A percentile compares a stretch with the other conserved stretches of the same genome.
phyloP scores from a whole-genome alignment of 1,140 invertebrate species.

The Hycleus cichorii region DNA sequence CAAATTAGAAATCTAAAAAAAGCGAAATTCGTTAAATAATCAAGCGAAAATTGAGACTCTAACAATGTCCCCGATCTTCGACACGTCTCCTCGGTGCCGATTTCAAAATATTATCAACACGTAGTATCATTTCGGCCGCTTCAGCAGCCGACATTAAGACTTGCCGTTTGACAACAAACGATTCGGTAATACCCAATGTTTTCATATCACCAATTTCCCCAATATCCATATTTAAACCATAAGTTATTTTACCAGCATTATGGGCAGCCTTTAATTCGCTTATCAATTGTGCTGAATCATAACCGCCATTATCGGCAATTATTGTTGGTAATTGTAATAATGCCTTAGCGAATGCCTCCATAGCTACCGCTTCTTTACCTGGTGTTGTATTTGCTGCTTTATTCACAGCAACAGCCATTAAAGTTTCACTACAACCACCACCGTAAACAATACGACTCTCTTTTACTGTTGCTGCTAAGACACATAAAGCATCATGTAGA shows the following conservation, averaged over 20 bases:
- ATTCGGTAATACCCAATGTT: slow-evolving; percentile 89
- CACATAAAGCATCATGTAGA: slow-evolving; percentile 96
- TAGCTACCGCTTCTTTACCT: slow-evolving; percentile 95
- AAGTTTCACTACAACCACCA: slow-evolving; percentile 87
- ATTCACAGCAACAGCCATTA: slow-evolving; percentile 91
- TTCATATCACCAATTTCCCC: slow-evolving; percentile 83
- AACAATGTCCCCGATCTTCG: slow-evolving; percentile 81
- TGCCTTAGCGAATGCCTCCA: slow-evolving; percentile 91
- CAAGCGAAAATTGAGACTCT: slow-evolving; percentile 27
- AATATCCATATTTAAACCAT: slow-evolving; percentile 89
- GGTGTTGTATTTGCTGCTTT: slow-evolving; percentile 79
- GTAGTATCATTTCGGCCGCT: slow-evolving; percentile 97
- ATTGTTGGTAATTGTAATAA: slow-evolving; percentile 83
- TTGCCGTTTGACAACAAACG: slow-evolving; percentile 93
- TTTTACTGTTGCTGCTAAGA: slow-evolving; percentile 90
- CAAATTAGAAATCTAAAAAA: no score
- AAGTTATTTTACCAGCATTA: slow-evolving; percentile 59
- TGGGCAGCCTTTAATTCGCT: slow-evolving; percentile 86
- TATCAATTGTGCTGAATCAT: slow-evolving; percentile 92
- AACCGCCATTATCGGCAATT: slow-evolving; percentile 98
- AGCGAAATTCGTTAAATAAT: no score
- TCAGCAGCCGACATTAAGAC: slow-evolving; percentile 91
- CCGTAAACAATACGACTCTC: slow-evolving; percentile 89
- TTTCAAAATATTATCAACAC: slow-evolving; percentile 96
- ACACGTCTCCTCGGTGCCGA: slow-evolving; percentile 86